Conservation (phyloP, 2,113 vertebrate species). For the Pterophyllum scalare region DNA sequence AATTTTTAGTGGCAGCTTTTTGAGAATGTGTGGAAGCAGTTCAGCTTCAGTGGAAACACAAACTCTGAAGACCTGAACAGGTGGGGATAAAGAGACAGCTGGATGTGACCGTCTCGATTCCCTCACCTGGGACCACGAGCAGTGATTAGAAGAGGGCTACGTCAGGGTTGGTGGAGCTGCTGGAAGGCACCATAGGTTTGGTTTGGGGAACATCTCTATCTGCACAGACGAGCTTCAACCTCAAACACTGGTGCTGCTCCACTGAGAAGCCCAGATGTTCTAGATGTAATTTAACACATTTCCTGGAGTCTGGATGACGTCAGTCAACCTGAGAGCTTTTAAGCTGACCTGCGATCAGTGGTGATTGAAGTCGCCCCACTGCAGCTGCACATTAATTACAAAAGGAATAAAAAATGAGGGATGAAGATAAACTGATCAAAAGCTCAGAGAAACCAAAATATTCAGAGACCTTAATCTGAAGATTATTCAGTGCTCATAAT, state of each 20-base stretch:
- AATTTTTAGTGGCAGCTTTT: no score
- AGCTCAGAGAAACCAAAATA: constrained; percentile 45
- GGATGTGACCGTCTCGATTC: neutral
- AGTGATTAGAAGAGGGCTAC: no score
- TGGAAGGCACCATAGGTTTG: neutral
- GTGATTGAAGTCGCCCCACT: neutral
- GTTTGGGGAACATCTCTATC: no score
- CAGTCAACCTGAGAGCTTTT: neutral
- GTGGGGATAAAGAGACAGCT: no score
- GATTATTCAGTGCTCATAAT: constrained; percentile 56
- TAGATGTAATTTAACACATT: neutral
- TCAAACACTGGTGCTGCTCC: neutral
- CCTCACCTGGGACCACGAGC: neutral
- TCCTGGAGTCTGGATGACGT: neutral
- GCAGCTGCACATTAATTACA: constrained; percentile 21
- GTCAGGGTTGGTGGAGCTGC: no score
- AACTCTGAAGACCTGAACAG: neutral
- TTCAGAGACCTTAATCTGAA: constrained; percentile 64
- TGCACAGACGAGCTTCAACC: no score
- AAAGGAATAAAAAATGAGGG: constrained; percentile 39
- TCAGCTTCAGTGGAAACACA: neutral
- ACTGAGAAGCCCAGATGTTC: neutral
- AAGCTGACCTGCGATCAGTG: neutral
- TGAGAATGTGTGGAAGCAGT: no score
- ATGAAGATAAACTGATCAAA: constrained; percentile 50